Evolutionary conservation across 30 jellyfish, hydroid and myxozoan genomes (phyloP).

Genomic region (Aurelia coerulea): DNA sequence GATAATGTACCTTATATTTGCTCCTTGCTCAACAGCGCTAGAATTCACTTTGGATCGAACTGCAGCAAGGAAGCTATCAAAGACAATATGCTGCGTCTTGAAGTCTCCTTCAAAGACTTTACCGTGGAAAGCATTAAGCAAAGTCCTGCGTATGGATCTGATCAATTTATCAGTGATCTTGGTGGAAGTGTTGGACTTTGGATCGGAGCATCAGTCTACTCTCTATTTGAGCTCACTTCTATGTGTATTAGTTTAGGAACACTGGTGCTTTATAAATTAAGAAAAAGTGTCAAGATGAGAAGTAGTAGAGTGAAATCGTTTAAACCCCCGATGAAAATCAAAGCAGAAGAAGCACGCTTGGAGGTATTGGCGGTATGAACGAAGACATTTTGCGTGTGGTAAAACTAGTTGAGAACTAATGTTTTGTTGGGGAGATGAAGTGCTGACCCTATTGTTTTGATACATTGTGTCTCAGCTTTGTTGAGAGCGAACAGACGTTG

Average conservation of each 20-base stretch:
- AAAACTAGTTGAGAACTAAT: no score
- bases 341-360: no score
- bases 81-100: constrained; percentile 7
- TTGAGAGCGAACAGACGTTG: no score
- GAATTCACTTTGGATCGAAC: neutral
- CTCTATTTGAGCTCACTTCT: constrained; percentile 32
- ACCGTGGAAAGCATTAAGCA: constrained; percentile 51
- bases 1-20: neutral
- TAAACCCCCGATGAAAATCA: no score
- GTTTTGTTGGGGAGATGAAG: no score
- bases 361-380: no score
- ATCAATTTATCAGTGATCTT: constrained; percentile 46
- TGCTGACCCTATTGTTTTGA: no score
- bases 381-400: no score
- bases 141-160: constrained; percentile 8
- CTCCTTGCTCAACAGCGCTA: no score
- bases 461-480: no score
- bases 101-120: constrained; percentile 33
- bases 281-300: no score
- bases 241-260: neutral
- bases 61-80: constrained; percentile 18
- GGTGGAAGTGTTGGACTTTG: constrained; percentile 69
- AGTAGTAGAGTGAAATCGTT: no score
- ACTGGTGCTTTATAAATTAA: neutral
- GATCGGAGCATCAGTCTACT: constrained; percentile 72